These are phyloP conservation scores for Ceratoteleas bidentatus DNA, from an alignment of 1,140 invertebrate species.

Conservation along the genomic window DNA sequence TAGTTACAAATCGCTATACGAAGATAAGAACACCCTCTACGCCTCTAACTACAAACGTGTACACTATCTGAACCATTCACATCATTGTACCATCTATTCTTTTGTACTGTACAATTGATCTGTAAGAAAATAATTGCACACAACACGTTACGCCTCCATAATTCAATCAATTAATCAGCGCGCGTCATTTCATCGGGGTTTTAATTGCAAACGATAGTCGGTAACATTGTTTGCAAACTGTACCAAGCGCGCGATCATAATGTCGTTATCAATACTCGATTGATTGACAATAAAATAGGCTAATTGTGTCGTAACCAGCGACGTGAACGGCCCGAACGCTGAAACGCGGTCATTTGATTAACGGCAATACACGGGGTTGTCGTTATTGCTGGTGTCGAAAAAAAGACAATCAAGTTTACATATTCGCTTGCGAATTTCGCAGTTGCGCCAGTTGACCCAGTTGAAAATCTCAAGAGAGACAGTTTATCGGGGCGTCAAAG, in stretches of 20 bases:
- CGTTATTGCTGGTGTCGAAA: neutral
- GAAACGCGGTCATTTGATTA: conserved; percentile 10
- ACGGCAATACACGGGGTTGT: neutral
- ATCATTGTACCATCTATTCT: neutral
- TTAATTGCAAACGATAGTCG: conserved; percentile 6
- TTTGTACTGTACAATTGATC: conserved; percentile 5
- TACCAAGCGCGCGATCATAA: neutral
- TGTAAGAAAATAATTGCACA: neutral
- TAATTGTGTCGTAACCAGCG: conserved; percentile 3
- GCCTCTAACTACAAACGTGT: too few relatives aligned
- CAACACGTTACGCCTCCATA: neutral
- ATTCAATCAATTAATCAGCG: conserved; percentile 7
- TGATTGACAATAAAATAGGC: conserved; percentile 4
- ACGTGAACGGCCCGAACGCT: neutral
- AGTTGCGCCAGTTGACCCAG: conserved; percentile 23
- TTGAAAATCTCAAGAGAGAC: conserved; percentile 46
- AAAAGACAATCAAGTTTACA: conserved; percentile 21
- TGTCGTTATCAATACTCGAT: neutral
- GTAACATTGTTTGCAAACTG: neutral
- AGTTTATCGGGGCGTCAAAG: conserved; percentile 38
- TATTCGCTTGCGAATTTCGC: conserved; percentile 13
- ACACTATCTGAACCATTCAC: too few relatives aligned
- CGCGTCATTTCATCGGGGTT: neutral
- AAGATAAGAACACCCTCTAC: too few relatives aligned
- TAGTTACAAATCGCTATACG: too few relatives aligned